Evolutionary conservation across 2,797 vertebrate species (phyloP), one percentile per base, ranked within the genome.

Genomic region (Spondyliosoma cantharus): DNA sequence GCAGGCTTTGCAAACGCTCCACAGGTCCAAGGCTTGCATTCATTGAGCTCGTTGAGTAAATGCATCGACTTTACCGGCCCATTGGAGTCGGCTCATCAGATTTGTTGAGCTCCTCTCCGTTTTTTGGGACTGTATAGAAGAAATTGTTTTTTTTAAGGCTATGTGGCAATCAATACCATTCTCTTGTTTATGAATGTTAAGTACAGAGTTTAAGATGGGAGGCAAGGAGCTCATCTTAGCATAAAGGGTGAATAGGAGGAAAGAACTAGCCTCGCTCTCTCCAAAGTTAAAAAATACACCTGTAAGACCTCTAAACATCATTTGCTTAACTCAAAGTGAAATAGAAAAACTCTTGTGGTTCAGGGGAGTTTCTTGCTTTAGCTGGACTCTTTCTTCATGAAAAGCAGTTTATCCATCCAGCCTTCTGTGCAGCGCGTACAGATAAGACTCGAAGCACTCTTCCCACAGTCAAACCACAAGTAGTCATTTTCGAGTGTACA

Each of bases 1-100:
- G 67, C 74, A 85, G 75, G 80, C 75, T 83, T 58, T 61, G 63
- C 67, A 74, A 81, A 80, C 19, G 54, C 75, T 80, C 75, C 70
- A 80, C 56, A 80, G 76, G 75, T 73, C 59, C 79, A 25, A 53
- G 52, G 49, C 76, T 69, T 61, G 59, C 59, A 68, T 64, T 85
- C 56, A 74, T 13, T 59, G 60, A 67, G 62, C 64, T 66, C 61
- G 70, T 67, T 75, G 71, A 72, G 81, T 67, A 76, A 82, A 73
- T 69, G 57, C 73, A 75, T 29, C 2, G 14, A 74, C 63, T 73
- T 74, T 61, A 27, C 49, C 8, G 24, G 69, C 62, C 77, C 74
- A 60, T 46, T 80, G 43, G 52, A 60, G 65, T 72, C 49, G 0
- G 58, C 67, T 85, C 65, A 68, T 81, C 72, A 60, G 27, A 78